Conservation (phyloP, 2,888 invertebrate species). For the Troilus luridus region DNA sequence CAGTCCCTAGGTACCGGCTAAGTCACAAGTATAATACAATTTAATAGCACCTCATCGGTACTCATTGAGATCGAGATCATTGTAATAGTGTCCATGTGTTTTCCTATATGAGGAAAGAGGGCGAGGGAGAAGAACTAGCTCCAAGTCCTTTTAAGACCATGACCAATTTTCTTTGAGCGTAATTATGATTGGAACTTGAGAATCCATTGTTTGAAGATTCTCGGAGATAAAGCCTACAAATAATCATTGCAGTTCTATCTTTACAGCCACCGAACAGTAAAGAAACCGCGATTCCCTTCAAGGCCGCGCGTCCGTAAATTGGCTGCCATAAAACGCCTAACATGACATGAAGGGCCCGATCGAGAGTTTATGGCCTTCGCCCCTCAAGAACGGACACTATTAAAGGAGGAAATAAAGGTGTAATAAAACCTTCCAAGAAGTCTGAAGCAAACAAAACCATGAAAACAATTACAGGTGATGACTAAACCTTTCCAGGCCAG, state of each 20-base stretch:
- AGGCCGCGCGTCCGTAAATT: not conserved
- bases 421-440: slow-evolving; percentile 4
- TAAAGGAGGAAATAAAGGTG: slow-evolving; percentile 1
- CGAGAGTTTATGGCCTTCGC: not conserved
- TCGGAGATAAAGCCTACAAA: not conserved
- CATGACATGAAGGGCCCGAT: not conserved
- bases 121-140: not conserved
- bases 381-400: not conserved
- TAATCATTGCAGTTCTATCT: not conserved
- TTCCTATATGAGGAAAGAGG: no score
- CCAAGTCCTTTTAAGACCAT: not conserved
- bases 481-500: not conserved
- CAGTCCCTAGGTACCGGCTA: no score
- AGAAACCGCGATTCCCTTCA: not conserved
- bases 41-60: no score
- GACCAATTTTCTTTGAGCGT: not conserved
- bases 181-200: not conserved
- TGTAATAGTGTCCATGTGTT: not conserved
- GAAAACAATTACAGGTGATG: not conserved
- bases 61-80: no score
- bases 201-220: not conserved
- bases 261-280: not conserved
- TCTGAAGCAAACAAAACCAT: not conserved
- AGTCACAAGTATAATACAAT: no score
- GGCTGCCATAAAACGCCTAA: not conserved